Evolutionary conservation across 2,888 invertebrate genomes (phyloP), one percentile per base, ranked within the genome.

Genomic region (Agonopterix heracliana): DNA sequence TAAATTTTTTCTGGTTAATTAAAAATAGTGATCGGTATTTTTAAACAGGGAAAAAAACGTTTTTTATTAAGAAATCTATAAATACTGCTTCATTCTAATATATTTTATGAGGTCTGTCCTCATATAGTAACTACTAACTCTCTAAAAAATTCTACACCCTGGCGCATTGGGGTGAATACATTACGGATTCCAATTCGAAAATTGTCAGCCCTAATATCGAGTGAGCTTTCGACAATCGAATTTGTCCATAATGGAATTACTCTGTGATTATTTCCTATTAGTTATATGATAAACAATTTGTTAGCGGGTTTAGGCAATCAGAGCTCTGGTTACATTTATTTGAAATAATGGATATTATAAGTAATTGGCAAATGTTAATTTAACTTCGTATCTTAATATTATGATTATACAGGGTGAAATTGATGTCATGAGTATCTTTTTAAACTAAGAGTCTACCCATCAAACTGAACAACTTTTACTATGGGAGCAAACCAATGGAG

Each of bases 141-240:
- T 47, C 13, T 46, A 51, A 47, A 52, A 53, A 60, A 69, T 57
- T 56, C 59, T 59, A 63, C 65, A 68, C 67, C 68, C 68, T 55
- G 63, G 59, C 52, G 47, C 49, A 51, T 35, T 59, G 60, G 86
- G 87, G 86, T 85, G 85, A 78, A 86, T 85, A 86, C 54, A 84
- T 87, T 85, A 85, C 58, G 59, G 65, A 66, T 74, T 80, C 79
- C 83, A 83, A 85, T 86, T 83, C 74, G 75, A 80, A 83, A 80
- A 83, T 84, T 86, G 84, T 83, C 84, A 81, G 63, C 70, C 77
- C 82, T 75, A 82, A 85, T 83, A 83, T 72, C 68, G 63, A 62
- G 63, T 75, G 70, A 74, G 68, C 68, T 70, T 63, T 63, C 65
- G 66, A 78, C 78, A 81, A 80, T 81, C 77, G 76, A 81, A 79